phyloP scores from a whole-genome alignment of 2,113 vertebrate genomes.

The Rattus rattus region DNA sequence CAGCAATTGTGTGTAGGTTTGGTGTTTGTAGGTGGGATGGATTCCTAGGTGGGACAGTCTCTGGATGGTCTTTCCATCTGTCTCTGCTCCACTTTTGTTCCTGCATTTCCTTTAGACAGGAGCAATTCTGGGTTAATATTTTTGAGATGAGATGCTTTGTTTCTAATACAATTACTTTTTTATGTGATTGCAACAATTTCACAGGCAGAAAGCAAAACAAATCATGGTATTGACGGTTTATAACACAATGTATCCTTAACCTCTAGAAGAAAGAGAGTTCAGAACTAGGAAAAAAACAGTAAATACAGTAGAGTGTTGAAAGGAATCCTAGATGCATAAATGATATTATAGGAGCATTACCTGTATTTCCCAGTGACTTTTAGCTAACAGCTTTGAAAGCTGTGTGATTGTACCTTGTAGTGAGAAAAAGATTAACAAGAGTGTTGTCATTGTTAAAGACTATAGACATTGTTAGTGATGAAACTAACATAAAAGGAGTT shows the following conservation, averaged over 20 bases:
- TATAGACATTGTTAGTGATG: not conserved
- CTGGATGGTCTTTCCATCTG: too few species aligned
- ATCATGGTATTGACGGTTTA: not conserved
- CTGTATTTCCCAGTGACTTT: not conserved
- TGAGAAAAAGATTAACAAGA: not conserved
- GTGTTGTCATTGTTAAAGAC: not conserved
- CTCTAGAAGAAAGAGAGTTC: not conserved
- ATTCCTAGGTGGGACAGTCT: too few species aligned
- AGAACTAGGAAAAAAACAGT: not conserved
- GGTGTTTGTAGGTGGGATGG: too few species aligned
- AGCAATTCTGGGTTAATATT: too few species aligned
- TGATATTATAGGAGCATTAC: not conserved
- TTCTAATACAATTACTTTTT: not conserved
- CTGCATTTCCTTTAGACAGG: too few species aligned
- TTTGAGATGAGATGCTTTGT: not conserved
- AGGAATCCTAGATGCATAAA: not conserved
- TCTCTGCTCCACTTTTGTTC: too few species aligned
- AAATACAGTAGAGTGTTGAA: not conserved
- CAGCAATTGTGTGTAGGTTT: too few species aligned
- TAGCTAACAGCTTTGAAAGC: not conserved
- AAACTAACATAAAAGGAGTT: not conserved
- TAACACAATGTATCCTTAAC: not conserved
- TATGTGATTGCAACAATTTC: not conserved
- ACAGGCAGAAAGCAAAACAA: not conserved
- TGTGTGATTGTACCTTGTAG: not conserved